These are phyloP conservation scores for Pantelozetes paolii DNA, from an alignment of 2,888 invertebrate genomes.

Conservation along the genomic window DNA sequence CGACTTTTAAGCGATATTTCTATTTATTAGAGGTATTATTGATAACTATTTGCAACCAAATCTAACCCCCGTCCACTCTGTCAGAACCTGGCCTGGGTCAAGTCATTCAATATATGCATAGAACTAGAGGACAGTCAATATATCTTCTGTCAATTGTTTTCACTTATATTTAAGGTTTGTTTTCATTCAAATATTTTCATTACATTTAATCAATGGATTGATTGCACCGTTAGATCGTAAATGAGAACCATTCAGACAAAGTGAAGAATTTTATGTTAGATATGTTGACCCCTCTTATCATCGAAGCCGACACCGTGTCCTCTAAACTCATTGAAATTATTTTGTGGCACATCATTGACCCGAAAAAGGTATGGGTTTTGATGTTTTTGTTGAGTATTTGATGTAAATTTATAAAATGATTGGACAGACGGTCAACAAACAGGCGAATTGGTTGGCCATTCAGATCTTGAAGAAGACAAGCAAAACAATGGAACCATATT, in stretches of 20 bases:
- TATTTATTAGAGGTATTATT: slow-evolving; percentile 72
- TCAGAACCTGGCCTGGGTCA: slow-evolving; percentile 87
- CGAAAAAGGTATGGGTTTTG: slow-evolving; percentile 55
- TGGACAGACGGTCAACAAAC: slow-evolving; percentile 47
- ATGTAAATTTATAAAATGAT: slow-evolving; percentile 4
- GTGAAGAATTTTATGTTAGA: slow-evolving; percentile 96
- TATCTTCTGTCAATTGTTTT: slow-evolving; percentile 88
- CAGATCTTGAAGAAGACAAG: slow-evolving; percentile 86
- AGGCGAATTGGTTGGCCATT: slow-evolving; percentile 64
- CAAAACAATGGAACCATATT: slow-evolving; percentile 83
- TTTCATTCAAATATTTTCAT: slow-evolving; percentile 29
- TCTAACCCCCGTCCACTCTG: no score
- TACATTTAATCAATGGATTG: neutral
- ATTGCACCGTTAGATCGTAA: slow-evolving; percentile 52
- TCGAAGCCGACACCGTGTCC: slow-evolving; percentile 90
- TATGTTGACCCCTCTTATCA: slow-evolving; percentile 85
- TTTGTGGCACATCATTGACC: slow-evolving; percentile 88
- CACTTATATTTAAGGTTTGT: slow-evolving; percentile 70
- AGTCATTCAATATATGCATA: slow-evolving; percentile 98
- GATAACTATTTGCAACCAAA: neutral
- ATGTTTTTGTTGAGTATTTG: neutral
- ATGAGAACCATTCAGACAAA: slow-evolving; percentile 91
- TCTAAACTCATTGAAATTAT: slow-evolving; percentile 90
- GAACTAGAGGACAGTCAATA: slow-evolving; percentile 96
- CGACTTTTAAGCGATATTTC: slow-evolving; percentile 95